Conservation (phyloP, 2,888 invertebrate species). For the Neuroscelio doddi region DNA sequence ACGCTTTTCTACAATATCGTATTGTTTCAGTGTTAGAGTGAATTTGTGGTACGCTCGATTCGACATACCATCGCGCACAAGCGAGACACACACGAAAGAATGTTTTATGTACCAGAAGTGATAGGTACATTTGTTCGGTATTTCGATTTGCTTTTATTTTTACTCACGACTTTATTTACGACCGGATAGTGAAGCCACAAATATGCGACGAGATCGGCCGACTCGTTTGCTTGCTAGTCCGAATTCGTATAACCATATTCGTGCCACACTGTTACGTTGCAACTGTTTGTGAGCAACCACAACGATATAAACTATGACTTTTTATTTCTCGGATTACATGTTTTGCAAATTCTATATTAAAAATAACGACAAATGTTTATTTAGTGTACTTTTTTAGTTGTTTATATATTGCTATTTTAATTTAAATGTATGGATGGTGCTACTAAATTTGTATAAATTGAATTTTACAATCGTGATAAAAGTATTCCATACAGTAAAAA, state of each 20-base stretch:
- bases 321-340: too few relatives aligned
- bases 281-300: too few relatives aligned
- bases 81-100: conserved; percentile 44
- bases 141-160: conserved; percentile 69
- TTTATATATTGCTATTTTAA: too few relatives aligned
- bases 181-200: conserved; percentile 69
- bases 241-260: conserved; percentile 21
- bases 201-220: conserved; percentile 65
- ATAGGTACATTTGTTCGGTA: conserved; percentile 70
- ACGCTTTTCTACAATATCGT: not conserved
- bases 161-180: conserved; percentile 68
- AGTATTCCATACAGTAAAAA: too few relatives aligned
- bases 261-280: too few relatives aligned
- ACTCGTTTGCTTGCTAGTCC: conserved; percentile 49
- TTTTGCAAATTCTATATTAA: too few relatives aligned
- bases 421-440: too few relatives aligned
- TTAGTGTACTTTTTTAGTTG: too few relatives aligned
- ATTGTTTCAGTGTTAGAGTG: conserved; percentile 20
- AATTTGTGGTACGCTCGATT: conserved; percentile 39
- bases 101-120: conserved; percentile 71
- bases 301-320: too few relatives aligned
- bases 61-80: conserved; percentile 24
- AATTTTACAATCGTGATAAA: too few relatives aligned
- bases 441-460: too few relatives aligned
- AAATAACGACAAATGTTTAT: too few relatives aligned